phyloP scores from a whole-genome alignment of 2,888 invertebrate species.

The Drosophila kambysellisi region DNA sequence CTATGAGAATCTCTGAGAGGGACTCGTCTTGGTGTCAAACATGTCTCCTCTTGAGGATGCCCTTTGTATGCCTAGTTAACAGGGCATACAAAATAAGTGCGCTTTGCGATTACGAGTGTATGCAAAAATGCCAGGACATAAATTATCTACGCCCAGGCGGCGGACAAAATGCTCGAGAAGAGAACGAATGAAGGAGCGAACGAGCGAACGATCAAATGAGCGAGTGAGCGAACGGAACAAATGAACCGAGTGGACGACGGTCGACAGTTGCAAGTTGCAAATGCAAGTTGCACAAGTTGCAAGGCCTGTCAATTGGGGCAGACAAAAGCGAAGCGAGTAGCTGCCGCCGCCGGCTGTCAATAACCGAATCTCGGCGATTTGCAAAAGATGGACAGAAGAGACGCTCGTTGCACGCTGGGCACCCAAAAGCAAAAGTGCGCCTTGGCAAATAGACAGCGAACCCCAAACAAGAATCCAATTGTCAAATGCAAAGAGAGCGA shows the following conservation, averaged over 20 bases:
- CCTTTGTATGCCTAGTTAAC: neutral
- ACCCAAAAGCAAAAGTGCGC: constrained; percentile 72
- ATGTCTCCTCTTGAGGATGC: neutral
- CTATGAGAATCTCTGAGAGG: neutral
- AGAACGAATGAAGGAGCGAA: constrained; percentile 13
- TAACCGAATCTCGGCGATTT: constrained; percentile 68
- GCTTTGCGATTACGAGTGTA: constrained; percentile 63
- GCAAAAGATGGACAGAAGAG: constrained; percentile 49
- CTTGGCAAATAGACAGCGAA: constrained; percentile 53
- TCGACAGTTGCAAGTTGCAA: constrained; percentile 37
- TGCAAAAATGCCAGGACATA: constrained; percentile 72
- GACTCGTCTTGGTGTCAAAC: neutral
- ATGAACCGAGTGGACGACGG: constrained; percentile 7
- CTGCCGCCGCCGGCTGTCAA: constrained; percentile 59
- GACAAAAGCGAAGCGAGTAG: constrained; percentile 34
- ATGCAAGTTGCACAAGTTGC: constrained; percentile 39
- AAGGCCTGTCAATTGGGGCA: constrained; percentile 63
- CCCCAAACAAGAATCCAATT: constrained; percentile 51
- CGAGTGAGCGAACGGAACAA: constrained; percentile 8
- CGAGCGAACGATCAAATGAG: constrained; percentile 6
- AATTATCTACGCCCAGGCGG: constrained; percentile 73
- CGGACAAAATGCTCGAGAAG: constrained; percentile 68
- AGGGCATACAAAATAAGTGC: constrained; percentile 33
- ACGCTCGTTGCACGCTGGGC: constrained; percentile 23
- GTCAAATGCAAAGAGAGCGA: constrained; percentile 59